A percentile compares a stretch with the other conserved stretches of the same genome.
These are phyloP conservation scores for Aphelenchoides avenae DNA, from an alignment of 1,140 invertebrate species.

Conservation along the genomic window DNA sequence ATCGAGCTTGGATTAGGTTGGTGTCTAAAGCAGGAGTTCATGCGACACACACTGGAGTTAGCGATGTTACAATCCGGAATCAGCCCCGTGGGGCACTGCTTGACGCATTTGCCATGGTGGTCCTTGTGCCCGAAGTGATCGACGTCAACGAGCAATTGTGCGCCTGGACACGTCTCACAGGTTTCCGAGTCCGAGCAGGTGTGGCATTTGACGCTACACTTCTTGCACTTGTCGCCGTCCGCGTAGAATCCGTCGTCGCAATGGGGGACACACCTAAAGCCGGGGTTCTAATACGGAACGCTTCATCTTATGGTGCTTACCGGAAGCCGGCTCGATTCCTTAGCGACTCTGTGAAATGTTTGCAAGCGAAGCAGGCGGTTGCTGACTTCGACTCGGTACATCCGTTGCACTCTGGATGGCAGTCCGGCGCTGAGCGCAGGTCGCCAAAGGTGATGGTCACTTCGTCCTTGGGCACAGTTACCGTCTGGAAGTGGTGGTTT, in stretches of 20 bases:
- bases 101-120: conserved; percentile 56
- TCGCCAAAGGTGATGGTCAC: conserved; percentile 42
- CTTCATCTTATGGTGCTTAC: too few relatives aligned
- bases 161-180: conserved; percentile 53
- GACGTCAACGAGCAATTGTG: conserved; percentile 50
- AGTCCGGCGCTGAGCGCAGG: conserved; percentile 48
- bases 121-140: conserved; percentile 48
- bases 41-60: too few relatives aligned
- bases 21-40: conserved; percentile 23
- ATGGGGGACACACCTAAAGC: conserved; percentile 37
- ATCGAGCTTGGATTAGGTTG: conserved; percentile 48
- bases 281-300: too few relatives aligned
- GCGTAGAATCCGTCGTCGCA: conserved; percentile 55
- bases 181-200: conserved; percentile 49
- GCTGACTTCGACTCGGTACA: conserved; percentile 40
- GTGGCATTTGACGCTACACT: conserved; percentile 46
- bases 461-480: conserved; percentile 9
- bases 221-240: conserved; percentile 54
- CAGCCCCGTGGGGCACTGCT: conserved; percentile 47
- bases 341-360: conserved; percentile 52
- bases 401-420: conserved; percentile 52
- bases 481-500: background rate
- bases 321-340: conserved; percentile 56
- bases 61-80: conserved; percentile 56
- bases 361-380: conserved; percentile 41